Evolutionary conservation across 2,888 invertebrate species (phyloP).

Genomic region (Heteromyza rotundicornis): DNA sequence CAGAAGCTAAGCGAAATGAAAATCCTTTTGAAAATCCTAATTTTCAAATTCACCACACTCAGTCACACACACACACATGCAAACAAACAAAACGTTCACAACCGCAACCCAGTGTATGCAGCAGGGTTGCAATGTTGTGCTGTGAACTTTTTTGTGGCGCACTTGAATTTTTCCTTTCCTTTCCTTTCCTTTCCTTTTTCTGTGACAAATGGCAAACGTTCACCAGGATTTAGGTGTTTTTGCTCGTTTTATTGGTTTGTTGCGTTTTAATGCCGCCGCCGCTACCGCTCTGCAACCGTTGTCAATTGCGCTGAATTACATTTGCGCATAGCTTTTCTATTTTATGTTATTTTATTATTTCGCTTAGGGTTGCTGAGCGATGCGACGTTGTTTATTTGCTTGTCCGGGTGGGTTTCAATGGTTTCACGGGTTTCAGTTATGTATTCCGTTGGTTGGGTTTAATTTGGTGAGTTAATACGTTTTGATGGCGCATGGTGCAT

Average conservation of each 20-base stretch:
- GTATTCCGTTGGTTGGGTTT: conserved; percentile 13
- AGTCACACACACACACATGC: conserved; percentile 22
- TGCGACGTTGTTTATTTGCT: not conserved
- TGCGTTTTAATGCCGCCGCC: conserved; percentile 29
- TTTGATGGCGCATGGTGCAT: conserved; percentile 7
- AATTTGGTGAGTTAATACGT: conserved; percentile 13
- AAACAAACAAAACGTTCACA: not conserved
- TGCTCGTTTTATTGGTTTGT: not conserved
- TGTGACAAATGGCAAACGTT: not conserved
- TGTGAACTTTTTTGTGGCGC: not conserved
- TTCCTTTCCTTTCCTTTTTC: not conserved
- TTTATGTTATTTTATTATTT: conserved; percentile 1
- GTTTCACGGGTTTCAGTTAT: conserved; percentile 27
- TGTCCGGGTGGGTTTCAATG: conserved; percentile 30
- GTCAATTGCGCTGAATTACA: conserved; percentile 30
- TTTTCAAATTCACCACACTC: conserved; percentile 44
- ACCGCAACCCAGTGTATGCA: conserved; percentile 18
- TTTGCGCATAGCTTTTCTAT: conserved; percentile 2
- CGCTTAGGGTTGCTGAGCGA: too few relatives aligned
- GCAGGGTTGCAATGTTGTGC: not conserved
- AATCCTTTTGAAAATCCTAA: conserved; percentile 42
- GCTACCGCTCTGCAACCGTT: not conserved
- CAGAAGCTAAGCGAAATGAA: conserved; percentile 22
- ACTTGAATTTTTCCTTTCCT: not conserved
- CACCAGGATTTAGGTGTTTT: not conserved